Evolutionary conservation across 2,888 invertebrate species (phyloP).

Genomic region (Eristalis arbustorum): DNA sequence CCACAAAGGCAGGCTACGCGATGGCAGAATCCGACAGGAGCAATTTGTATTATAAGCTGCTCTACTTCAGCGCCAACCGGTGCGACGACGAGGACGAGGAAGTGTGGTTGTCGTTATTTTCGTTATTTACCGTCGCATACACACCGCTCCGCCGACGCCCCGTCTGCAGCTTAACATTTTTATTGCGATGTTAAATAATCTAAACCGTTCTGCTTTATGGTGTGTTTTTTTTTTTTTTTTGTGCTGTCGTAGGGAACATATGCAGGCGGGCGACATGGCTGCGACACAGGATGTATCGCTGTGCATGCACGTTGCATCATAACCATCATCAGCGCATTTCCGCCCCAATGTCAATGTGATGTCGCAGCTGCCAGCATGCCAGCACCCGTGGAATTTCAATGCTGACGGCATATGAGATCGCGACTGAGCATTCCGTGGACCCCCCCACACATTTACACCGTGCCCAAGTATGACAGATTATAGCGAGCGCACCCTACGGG

Average conservation of each 20-base stretch:
- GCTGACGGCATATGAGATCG: background rate
- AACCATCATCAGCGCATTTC: conserved; percentile 21
- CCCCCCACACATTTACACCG: conserved; percentile 15
- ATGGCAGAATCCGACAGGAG: background rate
- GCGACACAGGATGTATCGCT: background rate
- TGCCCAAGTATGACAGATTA: conserved; percentile 39
- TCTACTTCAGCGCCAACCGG: conserved; percentile 1
- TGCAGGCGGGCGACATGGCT: background rate
- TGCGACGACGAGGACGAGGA: background rate
- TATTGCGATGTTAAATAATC: conserved; percentile 43
- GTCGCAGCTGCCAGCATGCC: conserved; percentile 4
- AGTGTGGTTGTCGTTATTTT: background rate
- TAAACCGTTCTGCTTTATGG: conserved; percentile 14
- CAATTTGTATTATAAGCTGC: conserved; percentile 27
- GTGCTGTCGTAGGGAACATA: background rate
- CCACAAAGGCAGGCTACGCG: background rate
- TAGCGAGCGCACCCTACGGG: conserved; percentile 17
- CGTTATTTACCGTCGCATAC: background rate
- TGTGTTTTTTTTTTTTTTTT: background rate
- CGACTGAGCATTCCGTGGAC: background rate
- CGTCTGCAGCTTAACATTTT: conserved; percentile 32
- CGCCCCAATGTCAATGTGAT: conserved; percentile 26
- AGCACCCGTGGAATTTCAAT: background rate
- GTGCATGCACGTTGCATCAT: conserved; percentile 36
- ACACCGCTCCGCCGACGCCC: background rate